These are phyloP conservation scores for Illadopsis cleaveri DNA, from an alignment of 2,113 vertebrate genomes.

Conservation along the genomic window DNA sequence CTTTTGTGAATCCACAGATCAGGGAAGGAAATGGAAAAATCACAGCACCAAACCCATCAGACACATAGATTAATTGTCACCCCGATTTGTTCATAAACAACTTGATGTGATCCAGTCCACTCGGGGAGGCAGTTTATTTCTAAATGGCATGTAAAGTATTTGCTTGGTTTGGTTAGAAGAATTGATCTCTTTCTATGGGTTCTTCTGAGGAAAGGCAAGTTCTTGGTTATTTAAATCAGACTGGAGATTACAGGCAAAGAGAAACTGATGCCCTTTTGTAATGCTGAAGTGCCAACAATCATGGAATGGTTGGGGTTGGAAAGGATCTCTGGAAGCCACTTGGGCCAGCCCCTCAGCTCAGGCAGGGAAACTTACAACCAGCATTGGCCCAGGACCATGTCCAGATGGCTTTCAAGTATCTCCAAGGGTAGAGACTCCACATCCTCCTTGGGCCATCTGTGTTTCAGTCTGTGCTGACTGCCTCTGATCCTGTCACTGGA, in stretches of 20 bases:
- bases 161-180: neutral
- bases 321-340: neutral
- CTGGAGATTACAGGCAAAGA: neutral
- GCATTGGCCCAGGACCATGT: neutral
- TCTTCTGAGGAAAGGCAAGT: neutral
- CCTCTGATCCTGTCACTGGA: neutral
- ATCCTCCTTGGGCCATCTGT: neutral
- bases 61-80: neutral
- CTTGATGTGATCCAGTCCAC: neutral
- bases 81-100: neutral
- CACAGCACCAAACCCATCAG: neutral
- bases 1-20: neutral
- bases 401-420: neutral
- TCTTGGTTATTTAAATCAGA: neutral
- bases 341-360: neutral
- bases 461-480: neutral
- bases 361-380: neutral
- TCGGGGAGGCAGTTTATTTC: fast-evolving
- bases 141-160: neutral
- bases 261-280: neutral
- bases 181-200: neutral
- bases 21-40: neutral
- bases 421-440: neutral
- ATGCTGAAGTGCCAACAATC: neutral
- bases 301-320: neutral